Evolutionary conservation across 2,888 invertebrate species (phyloP).

Genomic region (Tetrapedia diversipes): DNA sequence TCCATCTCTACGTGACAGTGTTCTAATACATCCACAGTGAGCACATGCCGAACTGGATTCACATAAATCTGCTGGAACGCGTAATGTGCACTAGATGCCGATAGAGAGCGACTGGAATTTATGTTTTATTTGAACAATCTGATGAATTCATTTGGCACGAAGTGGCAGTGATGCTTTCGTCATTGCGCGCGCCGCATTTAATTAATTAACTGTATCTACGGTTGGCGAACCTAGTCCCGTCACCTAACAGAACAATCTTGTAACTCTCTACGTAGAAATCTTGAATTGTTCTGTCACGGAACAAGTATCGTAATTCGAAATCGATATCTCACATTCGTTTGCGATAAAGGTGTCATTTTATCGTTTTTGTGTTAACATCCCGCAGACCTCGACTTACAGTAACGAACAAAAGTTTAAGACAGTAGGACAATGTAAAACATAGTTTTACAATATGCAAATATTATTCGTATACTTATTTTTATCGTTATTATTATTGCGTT

Average conservation of each 20-base stretch:
- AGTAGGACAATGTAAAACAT: no score
- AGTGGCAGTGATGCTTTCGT: not conserved
- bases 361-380: conserved; percentile 5
- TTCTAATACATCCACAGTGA: conserved; percentile 42
- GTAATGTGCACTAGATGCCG: conserved; percentile 58
- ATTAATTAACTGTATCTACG: conserved; percentile 22
- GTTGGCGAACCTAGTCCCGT: not conserved
- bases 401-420: no score
- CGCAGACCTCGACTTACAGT: no score
- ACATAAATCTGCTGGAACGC: conserved; percentile 65
- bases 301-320: conserved; percentile 1
- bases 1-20: conserved; percentile 45
- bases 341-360: not conserved
- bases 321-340: conserved; percentile 3
- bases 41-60: conserved; percentile 58
- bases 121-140: conserved; percentile 53
- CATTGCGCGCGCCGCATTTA: not conserved
- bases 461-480: no score
- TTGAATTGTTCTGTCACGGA: not conserved
- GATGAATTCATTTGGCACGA: conserved; percentile 33
- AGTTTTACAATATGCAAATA: no score
- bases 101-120: conserved; percentile 48
- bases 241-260: not conserved
- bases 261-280: not conserved
- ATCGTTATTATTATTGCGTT: no score